These are phyloP conservation scores for Trimorus sp. DNA, from an alignment of 2,888 invertebrate genomes.

Conservation along the genomic window DNA sequence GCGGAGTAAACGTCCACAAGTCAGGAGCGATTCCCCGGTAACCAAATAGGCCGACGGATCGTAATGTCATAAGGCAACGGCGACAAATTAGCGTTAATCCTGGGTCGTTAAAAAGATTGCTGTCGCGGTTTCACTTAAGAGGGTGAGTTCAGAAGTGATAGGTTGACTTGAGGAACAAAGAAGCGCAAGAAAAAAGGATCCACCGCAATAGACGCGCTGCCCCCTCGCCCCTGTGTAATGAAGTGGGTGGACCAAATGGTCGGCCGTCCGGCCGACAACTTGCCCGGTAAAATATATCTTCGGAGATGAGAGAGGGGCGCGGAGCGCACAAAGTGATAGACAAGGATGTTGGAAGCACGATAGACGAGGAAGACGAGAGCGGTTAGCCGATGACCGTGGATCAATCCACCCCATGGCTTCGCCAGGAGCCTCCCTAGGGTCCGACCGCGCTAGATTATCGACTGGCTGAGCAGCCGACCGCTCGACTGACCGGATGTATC, in stretches of 20 bases:
- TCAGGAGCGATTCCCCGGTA: conserved; percentile 28
- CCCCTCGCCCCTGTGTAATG: conserved; percentile 73
- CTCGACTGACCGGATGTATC: conserved; percentile 64
- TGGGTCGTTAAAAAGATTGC: conserved; percentile 79
- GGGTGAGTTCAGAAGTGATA: conserved; percentile 62
- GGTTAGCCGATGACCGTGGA: conserved; percentile 74
- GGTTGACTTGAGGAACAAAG: conserved; percentile 39
- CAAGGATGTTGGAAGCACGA: conserved; percentile 32
- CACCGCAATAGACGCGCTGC: conserved; percentile 62
- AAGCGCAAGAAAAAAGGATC: conserved; percentile 36
- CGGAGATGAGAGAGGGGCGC: conserved; percentile 62
- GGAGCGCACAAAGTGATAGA: conserved; percentile 46
- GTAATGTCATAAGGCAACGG: conserved; percentile 76
- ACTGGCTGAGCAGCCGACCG: conserved; percentile 66
- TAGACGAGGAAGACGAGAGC: conserved; percentile 28
- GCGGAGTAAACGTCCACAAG: conserved; percentile 48
- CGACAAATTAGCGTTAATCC: conserved; percentile 80
- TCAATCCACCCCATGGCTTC: conserved; percentile 74
- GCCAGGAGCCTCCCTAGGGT: conserved; percentile 65
- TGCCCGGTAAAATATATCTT: conserved; percentile 68
- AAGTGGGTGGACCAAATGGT: conserved; percentile 76
- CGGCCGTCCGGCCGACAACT: conserved; percentile 41
- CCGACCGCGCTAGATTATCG: conserved; percentile 72
- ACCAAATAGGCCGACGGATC: conserved; percentile 77
- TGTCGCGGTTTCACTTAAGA: conserved; percentile 79